Conservation (phyloP, 2,888 invertebrate species). For the Dascillus cervinus region DNA sequence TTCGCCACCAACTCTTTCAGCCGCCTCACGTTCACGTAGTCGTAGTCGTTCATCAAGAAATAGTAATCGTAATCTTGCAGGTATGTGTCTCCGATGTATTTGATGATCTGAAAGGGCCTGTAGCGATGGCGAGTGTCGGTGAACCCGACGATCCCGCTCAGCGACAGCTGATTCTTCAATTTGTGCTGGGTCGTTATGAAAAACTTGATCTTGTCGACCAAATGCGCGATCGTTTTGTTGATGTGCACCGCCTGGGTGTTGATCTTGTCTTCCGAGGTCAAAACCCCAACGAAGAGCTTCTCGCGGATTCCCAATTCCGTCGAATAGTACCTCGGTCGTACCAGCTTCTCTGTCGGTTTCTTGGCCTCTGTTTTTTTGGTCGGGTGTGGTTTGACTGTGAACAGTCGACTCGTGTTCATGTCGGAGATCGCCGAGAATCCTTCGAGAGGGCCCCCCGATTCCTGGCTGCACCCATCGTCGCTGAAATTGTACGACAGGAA, state of each 20-base stretch:
- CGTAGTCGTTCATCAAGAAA: conserved; percentile 76
- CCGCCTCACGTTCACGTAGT: conserved; percentile 75
- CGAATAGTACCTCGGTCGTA: conserved; percentile 87
- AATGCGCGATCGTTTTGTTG: conserved; percentile 80
- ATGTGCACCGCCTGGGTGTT: conserved; percentile 69
- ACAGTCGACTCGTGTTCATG: too few relatives aligned
- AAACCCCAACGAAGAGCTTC: conserved; percentile 78
- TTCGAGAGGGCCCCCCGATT: too few relatives aligned
- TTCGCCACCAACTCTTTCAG: conserved; percentile 63
- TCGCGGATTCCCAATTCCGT: conserved; percentile 91
- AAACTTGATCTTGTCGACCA: conserved; percentile 69
- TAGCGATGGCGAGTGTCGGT: conserved; percentile 69
- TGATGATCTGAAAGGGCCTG: conserved; percentile 79
- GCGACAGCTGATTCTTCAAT: conserved; percentile 34
- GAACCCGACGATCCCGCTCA: conserved; percentile 67
- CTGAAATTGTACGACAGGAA: conserved; percentile 1
- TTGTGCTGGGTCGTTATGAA: conserved; percentile 43
- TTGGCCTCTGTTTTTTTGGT: conserved; percentile 8
- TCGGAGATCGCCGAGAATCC: too few relatives aligned
- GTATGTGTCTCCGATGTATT: conserved; percentile 85
- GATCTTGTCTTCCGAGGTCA: conserved; percentile 68
- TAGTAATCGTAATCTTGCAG: conserved; percentile 89
- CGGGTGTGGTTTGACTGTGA: too few relatives aligned
- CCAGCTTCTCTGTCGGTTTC: conserved; percentile 44
- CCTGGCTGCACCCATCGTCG: too few relatives aligned